phyloP scores from a whole-genome alignment of 2,113 vertebrate genomes.

The Elephas maximus region DNA sequence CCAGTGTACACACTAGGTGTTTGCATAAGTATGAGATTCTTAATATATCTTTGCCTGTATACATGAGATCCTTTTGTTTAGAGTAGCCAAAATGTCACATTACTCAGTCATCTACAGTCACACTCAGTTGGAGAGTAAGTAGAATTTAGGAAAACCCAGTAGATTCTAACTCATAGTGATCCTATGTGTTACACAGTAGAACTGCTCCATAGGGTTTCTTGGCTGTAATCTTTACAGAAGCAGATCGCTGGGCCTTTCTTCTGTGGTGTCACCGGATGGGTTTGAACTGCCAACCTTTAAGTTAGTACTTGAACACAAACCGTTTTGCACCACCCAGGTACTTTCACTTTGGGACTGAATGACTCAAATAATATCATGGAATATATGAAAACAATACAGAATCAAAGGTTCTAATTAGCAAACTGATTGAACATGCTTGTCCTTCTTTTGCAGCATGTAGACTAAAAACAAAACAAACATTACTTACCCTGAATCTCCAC shows the following conservation, averaged over 20 bases:
- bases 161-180: too few species aligned
- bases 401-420: neutral
- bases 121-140: neutral
- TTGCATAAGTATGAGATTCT: neutral
- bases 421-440: neutral
- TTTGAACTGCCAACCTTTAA: neutral
- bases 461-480: constrained; percentile 39
- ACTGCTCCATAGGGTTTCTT: too few species aligned
- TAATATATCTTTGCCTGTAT: neutral
- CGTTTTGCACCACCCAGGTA: neutral
- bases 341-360: neutral
- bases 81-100: neutral
- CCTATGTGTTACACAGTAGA: too few species aligned
- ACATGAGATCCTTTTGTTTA: neutral
- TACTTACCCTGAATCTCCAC: constrained; percentile 94
- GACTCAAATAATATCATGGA: neutral
- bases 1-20: neutral
- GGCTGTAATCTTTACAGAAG: neutral
- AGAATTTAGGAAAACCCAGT: neutral
- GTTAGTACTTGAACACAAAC: neutral
- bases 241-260: neutral
- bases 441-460: neutral
- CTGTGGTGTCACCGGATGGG: neutral
- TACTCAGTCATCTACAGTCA: neutral
- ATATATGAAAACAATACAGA: neutral